Percentiles rank a stretch among this genome's conserved stretches.
These are phyloP conservation scores for Scatophagus argus DNA, from an alignment of 2,113 vertebrate genomes.

Conservation along the genomic window DNA sequence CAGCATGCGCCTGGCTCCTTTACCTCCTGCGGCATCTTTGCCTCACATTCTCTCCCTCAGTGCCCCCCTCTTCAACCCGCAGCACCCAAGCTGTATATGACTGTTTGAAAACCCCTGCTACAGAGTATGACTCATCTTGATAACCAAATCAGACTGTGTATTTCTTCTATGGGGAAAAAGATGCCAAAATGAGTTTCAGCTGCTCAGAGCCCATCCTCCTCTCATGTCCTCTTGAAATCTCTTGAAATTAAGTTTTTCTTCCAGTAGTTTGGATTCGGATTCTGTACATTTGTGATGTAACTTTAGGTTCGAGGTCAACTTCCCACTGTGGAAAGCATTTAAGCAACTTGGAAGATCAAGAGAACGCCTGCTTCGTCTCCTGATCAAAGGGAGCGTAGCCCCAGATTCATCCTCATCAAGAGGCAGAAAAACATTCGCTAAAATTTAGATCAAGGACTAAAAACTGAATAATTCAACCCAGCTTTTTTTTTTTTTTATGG, in stretches of 20 bases:
- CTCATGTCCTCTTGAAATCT: slow-evolving; percentile 7
- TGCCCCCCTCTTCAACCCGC: background rate
- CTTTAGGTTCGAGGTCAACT: slow-evolving; percentile 47
- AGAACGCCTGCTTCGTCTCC: slow-evolving; percentile 42
- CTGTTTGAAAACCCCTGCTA: background rate
- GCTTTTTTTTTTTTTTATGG: slow-evolving; percentile 19
- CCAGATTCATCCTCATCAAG: slow-evolving; percentile 73
- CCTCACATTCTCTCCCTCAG: background rate
- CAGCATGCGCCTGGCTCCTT: background rate
- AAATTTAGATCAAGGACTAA: slow-evolving; percentile 70
- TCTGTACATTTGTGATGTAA: slow-evolving; percentile 8
- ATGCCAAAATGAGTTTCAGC: slow-evolving; percentile 16
- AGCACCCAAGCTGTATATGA: background rate
- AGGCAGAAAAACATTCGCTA: slow-evolving; percentile 59
- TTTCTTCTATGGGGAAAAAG: slow-evolving; percentile 21
- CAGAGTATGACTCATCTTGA: slow-evolving; percentile 50
- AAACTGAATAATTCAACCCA: slow-evolving; percentile 70
- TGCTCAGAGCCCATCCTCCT: slow-evolving; percentile 8
- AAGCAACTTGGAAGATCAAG: slow-evolving; percentile 63
- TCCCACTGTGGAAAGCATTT: slow-evolving; percentile 38
- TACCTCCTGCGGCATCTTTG: background rate
- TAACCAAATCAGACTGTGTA: slow-evolving; percentile 17
- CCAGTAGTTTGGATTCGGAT: slow-evolving; percentile 4
- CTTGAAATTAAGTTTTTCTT: slow-evolving; percentile 29
- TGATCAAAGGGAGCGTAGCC: slow-evolving; percentile 73